A percentile compares a stretch with the other conserved stretches of the same genome.
Conservation (phyloP, 2,113 vertebrate species). For the Hassar affinis region DNA sequence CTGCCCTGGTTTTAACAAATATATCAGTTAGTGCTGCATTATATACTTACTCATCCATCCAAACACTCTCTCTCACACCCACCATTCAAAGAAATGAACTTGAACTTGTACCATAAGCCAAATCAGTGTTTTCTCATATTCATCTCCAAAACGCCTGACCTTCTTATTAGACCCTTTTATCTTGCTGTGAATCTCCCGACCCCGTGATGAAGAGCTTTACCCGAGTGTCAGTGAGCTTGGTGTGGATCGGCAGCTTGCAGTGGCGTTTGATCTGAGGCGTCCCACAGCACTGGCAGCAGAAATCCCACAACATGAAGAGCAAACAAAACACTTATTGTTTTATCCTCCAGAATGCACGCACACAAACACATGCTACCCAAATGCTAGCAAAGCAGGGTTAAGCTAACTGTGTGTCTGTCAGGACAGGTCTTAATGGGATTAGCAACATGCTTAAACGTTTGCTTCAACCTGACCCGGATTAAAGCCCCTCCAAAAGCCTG, state of each 20-base stretch:
- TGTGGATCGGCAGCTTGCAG: slow-evolving; percentile 76
- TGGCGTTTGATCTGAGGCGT: slow-evolving; percentile 71
- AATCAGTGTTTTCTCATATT: not conserved
- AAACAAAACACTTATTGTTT: not conserved
- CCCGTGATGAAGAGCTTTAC: slow-evolving; percentile 61
- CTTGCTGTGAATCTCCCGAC: not conserved
- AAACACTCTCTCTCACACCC: not conserved
- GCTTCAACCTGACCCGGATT: slow-evolving; percentile 66
- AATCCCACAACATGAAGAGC: slow-evolving; percentile 77
- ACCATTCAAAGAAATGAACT: too few species aligned
- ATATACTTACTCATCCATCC: not conserved
- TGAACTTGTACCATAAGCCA: not conserved
- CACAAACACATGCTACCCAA: too few species aligned
- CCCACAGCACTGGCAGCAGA: slow-evolving; percentile 74
- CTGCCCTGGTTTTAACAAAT: not conserved
- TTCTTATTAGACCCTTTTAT: not conserved
- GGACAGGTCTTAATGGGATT: slow-evolving; percentile 77
- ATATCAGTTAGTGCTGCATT: not conserved
- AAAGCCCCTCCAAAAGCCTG: slow-evolving; percentile 49
- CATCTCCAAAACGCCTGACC: not conserved
- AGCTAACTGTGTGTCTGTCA: slow-evolving; percentile 26
- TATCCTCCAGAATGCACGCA: not conserved
- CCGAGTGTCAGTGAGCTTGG: slow-evolving; percentile 79
- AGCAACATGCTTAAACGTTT: slow-evolving; percentile 68
- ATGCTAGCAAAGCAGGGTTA: slow-evolving; percentile 49